Conservation (phyloP, 1,140 invertebrate species). For the Ganaspis sp. region DNA sequence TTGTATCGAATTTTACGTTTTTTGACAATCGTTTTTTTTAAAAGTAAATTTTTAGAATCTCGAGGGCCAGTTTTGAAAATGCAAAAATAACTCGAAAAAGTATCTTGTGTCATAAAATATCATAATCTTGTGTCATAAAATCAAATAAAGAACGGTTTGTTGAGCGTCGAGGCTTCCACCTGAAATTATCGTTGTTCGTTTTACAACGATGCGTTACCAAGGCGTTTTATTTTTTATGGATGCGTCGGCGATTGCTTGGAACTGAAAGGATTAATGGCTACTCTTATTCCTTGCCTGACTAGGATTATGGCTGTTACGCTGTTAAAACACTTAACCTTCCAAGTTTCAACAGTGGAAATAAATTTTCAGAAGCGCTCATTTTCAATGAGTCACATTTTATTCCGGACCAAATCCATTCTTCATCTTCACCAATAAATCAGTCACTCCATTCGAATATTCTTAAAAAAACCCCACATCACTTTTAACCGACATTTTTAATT, state of each 20-base stretch:
- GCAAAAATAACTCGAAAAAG: neutral
- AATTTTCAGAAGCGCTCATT: neutral
- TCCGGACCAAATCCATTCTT: neutral
- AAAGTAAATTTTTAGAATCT: neutral
- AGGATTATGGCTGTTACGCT: conserved; percentile 9
- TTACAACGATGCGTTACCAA: conserved; percentile 13
- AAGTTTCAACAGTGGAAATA: neutral
- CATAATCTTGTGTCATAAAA: conserved; percentile 17
- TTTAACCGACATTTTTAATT: too few species aligned
- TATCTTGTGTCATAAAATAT: neutral
- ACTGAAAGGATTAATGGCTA: conserved; percentile 22
- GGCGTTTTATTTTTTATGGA: conserved; percentile 11
- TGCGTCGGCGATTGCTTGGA: conserved; percentile 12
- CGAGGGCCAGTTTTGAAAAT: too few species aligned
- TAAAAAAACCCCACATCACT: too few species aligned
- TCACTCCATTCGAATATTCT: too few species aligned
- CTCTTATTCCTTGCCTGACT: conserved; percentile 8
- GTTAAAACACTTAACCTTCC: neutral
- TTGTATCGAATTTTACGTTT: too few species aligned
- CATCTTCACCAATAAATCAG: neutral
- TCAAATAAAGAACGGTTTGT: conserved; percentile 22
- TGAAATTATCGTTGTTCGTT: conserved; percentile 13
- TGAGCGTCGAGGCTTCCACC: neutral
- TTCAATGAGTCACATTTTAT: neutral
- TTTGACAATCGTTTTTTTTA: too few species aligned